A percentile compares a stretch with the other conserved stretches of the same genome.
phyloP scores from a whole-genome alignment of 1,140 invertebrate species.

The Amyelois transitella region DNA sequence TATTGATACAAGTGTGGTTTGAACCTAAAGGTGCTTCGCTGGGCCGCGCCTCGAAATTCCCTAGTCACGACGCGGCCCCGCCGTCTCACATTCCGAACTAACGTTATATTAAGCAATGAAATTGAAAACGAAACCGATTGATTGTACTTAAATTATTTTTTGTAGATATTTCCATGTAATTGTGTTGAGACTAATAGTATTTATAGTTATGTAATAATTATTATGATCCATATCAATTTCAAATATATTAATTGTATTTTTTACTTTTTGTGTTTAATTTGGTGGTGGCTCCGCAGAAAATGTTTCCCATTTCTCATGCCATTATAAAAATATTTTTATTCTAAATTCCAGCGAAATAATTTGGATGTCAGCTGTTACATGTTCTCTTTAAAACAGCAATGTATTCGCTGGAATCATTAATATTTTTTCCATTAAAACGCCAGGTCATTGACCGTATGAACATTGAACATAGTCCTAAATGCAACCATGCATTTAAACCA shows the following conservation, averaged over 20 bases:
- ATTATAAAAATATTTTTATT: no score
- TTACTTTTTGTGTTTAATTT: neutral
- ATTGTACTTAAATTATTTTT: constrained; percentile 39
- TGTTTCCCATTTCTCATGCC: no score
- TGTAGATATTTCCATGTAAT: constrained; percentile 19
- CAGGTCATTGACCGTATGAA: neutral
- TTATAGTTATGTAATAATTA: constrained; percentile 33
- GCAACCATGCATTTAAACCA: neutral
- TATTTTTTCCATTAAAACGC: no score
- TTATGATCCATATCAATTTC: constrained; percentile 10
- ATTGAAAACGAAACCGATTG: neutral
- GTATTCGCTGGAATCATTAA: no score
- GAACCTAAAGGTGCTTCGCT: no score
- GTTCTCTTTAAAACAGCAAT: no score
- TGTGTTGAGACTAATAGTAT: constrained; percentile 14
- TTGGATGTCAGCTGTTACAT: no score
- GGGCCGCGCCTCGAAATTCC: constrained; percentile 22
- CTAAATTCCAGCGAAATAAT: no score
- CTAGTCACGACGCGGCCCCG: constrained; percentile 26
- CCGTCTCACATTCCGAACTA: constrained; percentile 10
- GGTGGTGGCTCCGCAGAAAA: neutral
- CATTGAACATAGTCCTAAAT: neutral
- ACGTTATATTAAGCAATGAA: neutral
- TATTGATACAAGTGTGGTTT: no score
- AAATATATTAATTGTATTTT: constrained; percentile 19